A percentile compares a stretch with the other conserved stretches of the same genome.
phyloP scores from a whole-genome alignment of 2,113 vertebrate genomes.

The Datnioides undecimradiatus region DNA sequence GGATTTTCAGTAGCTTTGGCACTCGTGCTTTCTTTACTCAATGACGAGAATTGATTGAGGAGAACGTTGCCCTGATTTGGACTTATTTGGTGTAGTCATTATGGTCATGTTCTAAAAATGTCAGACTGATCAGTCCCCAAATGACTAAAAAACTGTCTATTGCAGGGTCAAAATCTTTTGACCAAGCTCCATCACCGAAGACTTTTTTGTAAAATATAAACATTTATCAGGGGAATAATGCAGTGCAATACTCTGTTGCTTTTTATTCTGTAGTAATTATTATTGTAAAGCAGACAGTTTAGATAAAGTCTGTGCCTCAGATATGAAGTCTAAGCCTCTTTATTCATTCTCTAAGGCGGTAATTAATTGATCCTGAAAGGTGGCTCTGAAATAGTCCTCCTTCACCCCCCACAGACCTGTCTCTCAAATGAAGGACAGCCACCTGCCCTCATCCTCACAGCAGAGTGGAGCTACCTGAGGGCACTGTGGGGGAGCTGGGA shows the following conservation, averaged over 20 bases:
- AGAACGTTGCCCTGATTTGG: too few relatives aligned
- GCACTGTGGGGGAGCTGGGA: conserved; percentile 48
- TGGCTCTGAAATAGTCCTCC: conserved; percentile 26
- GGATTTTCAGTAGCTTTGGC: too few relatives aligned
- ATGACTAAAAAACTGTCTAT: too few relatives aligned
- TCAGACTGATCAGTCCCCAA: background rate
- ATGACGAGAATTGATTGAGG: too few relatives aligned
- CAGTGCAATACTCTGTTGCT: background rate
- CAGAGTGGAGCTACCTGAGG: conserved; percentile 42
- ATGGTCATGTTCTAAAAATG: background rate
- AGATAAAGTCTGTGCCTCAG: background rate
- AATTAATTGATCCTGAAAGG: conserved; percentile 19
- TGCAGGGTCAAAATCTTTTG: background rate
- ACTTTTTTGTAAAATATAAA: background rate
- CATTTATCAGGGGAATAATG: background rate
- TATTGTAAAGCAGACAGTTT: background rate
- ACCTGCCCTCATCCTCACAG: conserved; percentile 26
- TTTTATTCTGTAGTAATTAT: background rate
- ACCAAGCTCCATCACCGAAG: background rate
- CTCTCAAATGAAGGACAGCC: conserved; percentile 46
- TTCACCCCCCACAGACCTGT: conserved; percentile 5
- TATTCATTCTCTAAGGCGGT: background rate
- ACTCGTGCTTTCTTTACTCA: too few relatives aligned
- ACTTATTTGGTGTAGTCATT: too few relatives aligned
- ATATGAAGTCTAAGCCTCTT: background rate